Percentiles rank a stretch among this genome's conserved stretches.
These are phyloP conservation scores for Semnopithecus entellus DNA, from an alignment of 2,113 vertebrate genomes.

Conservation along the genomic window DNA sequence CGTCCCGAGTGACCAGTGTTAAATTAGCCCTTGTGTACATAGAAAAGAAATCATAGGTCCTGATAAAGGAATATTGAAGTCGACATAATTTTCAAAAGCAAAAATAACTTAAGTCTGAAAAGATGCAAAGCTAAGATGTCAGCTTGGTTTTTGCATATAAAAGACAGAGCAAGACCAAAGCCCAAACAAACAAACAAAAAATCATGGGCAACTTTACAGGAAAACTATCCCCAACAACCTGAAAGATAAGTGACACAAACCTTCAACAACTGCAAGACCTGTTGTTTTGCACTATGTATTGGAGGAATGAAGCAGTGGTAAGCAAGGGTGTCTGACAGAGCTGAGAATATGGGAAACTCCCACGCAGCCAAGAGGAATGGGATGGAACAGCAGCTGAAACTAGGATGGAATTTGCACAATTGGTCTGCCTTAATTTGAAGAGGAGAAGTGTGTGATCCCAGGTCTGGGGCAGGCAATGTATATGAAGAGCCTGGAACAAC, in stretches of 20 bases:
- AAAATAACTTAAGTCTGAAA: not conserved
- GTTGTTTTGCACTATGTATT: not conserved
- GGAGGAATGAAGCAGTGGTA: not conserved
- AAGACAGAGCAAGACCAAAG: not conserved
- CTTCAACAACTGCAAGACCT: not conserved
- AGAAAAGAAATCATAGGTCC: not conserved
- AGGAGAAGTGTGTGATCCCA: not conserved
- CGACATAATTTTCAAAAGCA: slow-evolving; percentile 38
- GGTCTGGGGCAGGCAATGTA: not conserved
- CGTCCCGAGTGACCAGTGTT: not conserved
- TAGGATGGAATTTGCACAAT: not conserved
- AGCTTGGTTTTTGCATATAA: not conserved
- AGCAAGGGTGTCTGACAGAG: not conserved
- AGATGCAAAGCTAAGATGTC: not conserved
- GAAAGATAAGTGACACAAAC: not conserved
- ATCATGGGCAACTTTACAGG: not conserved
- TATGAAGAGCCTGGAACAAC: not conserved
- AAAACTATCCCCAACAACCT: not conserved
- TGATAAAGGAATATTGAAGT: not conserved
- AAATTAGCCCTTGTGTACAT: not conserved
- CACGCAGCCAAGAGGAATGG: not conserved
- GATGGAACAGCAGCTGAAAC: not conserved
- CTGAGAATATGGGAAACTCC: not conserved
- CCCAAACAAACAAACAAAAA: not conserved
- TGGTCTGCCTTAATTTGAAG: not conserved